Conservation (phyloP, 2,797 vertebrate genomes). For the Chaunax sp. region DNA sequence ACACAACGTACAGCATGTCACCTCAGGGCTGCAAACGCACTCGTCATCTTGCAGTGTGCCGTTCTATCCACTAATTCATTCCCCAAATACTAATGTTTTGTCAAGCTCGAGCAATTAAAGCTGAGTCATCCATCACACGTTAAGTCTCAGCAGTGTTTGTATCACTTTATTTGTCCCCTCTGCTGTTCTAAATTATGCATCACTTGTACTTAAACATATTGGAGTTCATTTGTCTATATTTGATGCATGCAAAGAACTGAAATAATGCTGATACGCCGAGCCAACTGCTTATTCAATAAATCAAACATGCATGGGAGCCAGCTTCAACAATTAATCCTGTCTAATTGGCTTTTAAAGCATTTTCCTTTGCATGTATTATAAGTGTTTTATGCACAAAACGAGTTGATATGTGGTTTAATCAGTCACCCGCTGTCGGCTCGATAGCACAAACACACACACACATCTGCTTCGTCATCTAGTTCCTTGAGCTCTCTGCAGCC, state of each 20-base stretch:
- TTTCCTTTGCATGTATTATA: constrained; percentile 34
- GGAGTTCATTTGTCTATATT: constrained; percentile 50
- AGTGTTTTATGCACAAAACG: constrained; percentile 45
- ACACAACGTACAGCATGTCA: constrained; percentile 28
- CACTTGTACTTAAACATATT: constrained; percentile 5
- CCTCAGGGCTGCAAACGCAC: constrained; percentile 16
- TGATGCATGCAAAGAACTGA: constrained; percentile 42
- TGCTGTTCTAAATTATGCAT: constrained; percentile 16
- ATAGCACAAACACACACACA: constrained; percentile 24
- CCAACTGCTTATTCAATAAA: constrained; percentile 36
- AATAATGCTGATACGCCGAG: constrained; percentile 22
- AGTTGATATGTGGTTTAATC: constrained; percentile 35
- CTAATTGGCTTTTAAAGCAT: constrained; percentile 49
- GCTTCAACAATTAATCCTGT: constrained; percentile 25
- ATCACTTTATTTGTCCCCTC: constrained; percentile 10
- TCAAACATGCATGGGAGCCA: constrained; percentile 24
- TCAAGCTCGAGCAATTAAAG: constrained; percentile 5
- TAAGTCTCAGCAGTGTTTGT: neutral
- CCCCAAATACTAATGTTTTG: constrained; percentile 4
- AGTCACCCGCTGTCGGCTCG: constrained; percentile 43
- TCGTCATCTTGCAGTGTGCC: neutral
- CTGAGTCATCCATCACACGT: neutral
- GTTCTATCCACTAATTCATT: neutral
- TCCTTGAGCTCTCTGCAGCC: no score
- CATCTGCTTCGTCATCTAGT: constrained; percentile 43